phyloP scores from a whole-genome alignment of 2,888 invertebrate species.

The Pyrochroa serraticornis region DNA sequence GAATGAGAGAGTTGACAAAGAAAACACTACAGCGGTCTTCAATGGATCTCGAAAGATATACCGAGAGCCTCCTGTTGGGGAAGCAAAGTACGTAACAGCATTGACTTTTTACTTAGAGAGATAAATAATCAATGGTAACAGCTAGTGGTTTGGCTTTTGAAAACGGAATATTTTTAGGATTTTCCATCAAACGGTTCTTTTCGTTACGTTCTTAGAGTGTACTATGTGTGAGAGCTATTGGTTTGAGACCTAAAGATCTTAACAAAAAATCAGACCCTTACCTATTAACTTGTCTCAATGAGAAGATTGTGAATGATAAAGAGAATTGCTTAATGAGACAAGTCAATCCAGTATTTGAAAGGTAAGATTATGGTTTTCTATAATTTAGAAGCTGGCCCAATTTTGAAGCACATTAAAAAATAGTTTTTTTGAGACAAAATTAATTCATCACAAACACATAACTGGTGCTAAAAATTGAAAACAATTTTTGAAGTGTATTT shows the following conservation, averaged over 20 bases:
- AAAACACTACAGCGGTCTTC: constrained; percentile 51
- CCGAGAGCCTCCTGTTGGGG: constrained; percentile 68
- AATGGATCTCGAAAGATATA: constrained; percentile 63
- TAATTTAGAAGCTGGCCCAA: too few species aligned
- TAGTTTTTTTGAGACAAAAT: too few species aligned
- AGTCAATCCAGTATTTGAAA: constrained; percentile 84
- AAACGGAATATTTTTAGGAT: constrained; percentile 65
- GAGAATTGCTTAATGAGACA: constrained; percentile 74
- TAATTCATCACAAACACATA: too few species aligned
- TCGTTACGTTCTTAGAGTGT: constrained; percentile 75
- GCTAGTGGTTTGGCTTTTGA: constrained; percentile 62
- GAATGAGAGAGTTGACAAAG: constrained; percentile 58
- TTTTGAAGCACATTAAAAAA: too few species aligned
- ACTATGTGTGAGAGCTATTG: constrained; percentile 74
- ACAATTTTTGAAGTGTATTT: not conserved
- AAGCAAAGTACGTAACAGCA: constrained; percentile 57
- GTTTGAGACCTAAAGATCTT: constrained; percentile 74
- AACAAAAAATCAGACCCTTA: constrained; percentile 81
- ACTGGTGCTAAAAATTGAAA: too few species aligned
- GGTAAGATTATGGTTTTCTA: constrained; percentile 57
- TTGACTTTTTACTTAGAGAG: too few species aligned
- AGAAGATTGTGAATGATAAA: constrained; percentile 68
- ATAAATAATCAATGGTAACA: too few species aligned
- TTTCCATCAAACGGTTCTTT: constrained; percentile 68
- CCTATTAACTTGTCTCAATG: constrained; percentile 71